These are phyloP conservation scores for Heterohyrax brucei DNA, from an alignment of 2,797 vertebrate species.

Conservation along the genomic window DNA sequence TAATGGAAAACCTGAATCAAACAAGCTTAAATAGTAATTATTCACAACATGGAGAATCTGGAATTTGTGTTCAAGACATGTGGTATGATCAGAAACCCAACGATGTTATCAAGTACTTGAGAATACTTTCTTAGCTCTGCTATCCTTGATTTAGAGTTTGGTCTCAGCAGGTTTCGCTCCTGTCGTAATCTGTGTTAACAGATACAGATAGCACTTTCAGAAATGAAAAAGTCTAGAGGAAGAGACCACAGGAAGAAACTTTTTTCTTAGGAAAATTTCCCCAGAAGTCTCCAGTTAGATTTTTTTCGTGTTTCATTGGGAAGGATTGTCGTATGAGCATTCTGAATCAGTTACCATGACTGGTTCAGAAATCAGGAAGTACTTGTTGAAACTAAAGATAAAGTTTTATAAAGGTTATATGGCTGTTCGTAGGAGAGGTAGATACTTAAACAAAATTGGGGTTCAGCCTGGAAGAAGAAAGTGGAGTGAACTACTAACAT, in stretches of 20 bases:
- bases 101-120: background rate
- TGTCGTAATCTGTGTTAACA: background rate
- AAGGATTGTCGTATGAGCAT: background rate
- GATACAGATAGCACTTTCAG: background rate
- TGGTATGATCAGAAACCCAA: background rate
- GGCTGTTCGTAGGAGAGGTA: background rate
- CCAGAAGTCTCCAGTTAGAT: background rate
- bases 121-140: background rate
- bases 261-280: conserved; percentile 24
- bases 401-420: too few relatives aligned
- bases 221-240: background rate
- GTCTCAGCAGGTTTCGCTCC: background rate
- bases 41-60: background rate
- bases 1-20: background rate
- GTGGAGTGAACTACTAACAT: background rate
- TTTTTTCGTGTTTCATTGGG: conserved; percentile 27
- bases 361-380: conserved; percentile 31
- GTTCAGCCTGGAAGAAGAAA: background rate
- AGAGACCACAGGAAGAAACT: background rate
- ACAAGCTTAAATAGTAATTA: background rate
- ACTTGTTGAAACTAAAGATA: background rate
- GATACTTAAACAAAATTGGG: background rate
- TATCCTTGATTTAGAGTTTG: background rate
- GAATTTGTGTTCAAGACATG: background rate
- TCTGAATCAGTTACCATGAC: background rate